These are phyloP conservation scores for Paradoxurus hermaphroditus DNA, from an alignment of 2,113 vertebrate genomes.

Conservation along the genomic window DNA sequence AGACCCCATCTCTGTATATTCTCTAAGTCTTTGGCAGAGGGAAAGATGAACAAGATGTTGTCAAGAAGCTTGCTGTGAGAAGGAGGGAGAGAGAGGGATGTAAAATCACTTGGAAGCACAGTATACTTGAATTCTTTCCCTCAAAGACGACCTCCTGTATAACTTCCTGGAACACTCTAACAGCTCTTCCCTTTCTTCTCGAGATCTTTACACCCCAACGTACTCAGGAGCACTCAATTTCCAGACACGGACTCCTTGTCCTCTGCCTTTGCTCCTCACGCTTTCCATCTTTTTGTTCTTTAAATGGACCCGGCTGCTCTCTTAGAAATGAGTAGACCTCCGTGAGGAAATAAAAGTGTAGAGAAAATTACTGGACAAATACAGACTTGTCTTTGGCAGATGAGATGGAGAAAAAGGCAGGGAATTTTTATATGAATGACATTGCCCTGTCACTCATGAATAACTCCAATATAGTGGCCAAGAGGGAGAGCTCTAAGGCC, in stretches of 20 bases:
- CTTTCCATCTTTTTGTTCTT: background rate
- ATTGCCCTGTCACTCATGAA: background rate
- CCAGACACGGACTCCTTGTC: background rate
- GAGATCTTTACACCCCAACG: background rate
- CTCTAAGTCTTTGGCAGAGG: background rate
- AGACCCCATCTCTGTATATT: background rate
- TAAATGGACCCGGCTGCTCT: background rate
- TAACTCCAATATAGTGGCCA: background rate
- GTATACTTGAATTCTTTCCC: background rate
- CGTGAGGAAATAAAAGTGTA: background rate
- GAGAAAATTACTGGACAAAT: background rate
- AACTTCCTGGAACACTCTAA: background rate
- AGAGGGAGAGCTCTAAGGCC: background rate
- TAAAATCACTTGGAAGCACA: background rate
- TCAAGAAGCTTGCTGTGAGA: background rate
- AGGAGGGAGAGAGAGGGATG: background rate
- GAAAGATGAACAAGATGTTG: background rate
- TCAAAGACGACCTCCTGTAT: background rate
- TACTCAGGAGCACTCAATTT: background rate
- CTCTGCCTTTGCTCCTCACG: background rate
- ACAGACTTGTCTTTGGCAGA: background rate
- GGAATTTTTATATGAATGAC: background rate
- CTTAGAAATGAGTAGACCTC: background rate
- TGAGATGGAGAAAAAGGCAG: background rate
- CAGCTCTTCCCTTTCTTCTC: background rate